phyloP scores from a whole-genome alignment of 2,888 invertebrate genomes.

The Cristatella mucedo region DNA sequence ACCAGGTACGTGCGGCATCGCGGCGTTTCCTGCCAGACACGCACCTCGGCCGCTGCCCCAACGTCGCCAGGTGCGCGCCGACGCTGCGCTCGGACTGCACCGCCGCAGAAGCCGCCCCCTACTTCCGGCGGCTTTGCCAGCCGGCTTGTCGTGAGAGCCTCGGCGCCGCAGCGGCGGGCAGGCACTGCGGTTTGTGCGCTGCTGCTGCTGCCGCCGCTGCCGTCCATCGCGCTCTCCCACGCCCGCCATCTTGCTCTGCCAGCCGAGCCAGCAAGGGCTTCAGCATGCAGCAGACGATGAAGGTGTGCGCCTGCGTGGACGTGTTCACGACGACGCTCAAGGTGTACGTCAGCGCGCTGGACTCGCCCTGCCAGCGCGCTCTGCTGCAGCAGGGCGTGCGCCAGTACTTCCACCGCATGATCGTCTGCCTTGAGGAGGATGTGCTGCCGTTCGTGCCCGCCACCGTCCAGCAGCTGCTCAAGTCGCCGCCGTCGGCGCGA shows the following conservation, averaged over 20 bases:
- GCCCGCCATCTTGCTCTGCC: no score
- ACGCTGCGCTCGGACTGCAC: no score
- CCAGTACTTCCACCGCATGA: constrained; percentile 46
- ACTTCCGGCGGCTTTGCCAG: no score
- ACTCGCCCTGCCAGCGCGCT: constrained; percentile 26
- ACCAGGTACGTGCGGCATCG: constrained; percentile 33
- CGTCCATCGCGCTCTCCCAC: no score
- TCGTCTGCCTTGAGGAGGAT: constrained; percentile 45
- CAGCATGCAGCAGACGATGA: constrained; percentile 43
- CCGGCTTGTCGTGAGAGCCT: no score
- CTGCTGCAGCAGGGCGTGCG: constrained; percentile 38
- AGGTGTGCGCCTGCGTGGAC: constrained; percentile 41
- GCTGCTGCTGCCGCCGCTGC: no score
- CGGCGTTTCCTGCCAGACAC: background rate
- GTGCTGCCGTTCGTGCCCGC: constrained; percentile 44
- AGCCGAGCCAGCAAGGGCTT: constrained; percentile 47
- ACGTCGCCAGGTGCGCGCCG: no score
- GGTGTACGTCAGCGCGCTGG: constrained; percentile 42
- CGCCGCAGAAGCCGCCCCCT: no score
- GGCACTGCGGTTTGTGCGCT: no score
- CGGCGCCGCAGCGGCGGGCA: no score
- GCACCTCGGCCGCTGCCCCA: no score
- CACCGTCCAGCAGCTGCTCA: constrained; percentile 39
- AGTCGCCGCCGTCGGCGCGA: constrained; percentile 33
- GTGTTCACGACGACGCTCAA: constrained; percentile 42